Evolutionary conservation across 2,888 invertebrate genomes (phyloP).

Genomic region (Synanthedon myopaeformis): DNA sequence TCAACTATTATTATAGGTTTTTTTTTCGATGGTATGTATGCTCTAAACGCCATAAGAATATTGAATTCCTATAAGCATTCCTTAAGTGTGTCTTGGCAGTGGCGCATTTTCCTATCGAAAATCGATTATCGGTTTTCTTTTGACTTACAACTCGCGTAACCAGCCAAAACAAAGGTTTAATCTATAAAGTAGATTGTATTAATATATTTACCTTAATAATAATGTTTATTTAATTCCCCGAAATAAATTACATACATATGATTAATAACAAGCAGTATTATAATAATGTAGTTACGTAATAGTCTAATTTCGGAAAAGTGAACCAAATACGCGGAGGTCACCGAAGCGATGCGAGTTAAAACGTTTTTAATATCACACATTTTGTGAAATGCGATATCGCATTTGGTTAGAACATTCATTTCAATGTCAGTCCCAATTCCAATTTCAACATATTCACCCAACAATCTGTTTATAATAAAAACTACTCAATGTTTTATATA

Average conservation of each 20-base stretch:
- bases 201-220: constrained; percentile 11
- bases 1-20: no score
- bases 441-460: not conserved
- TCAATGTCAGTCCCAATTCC: not conserved
- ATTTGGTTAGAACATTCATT: constrained; percentile 13
- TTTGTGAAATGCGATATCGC: constrained; percentile 23
- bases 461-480: not conserved
- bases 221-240: no score
- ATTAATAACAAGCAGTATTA: constrained; percentile 16
- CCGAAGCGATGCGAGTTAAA: constrained; percentile 2
- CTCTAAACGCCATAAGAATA: no score
- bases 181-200: constrained; percentile 40
- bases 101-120: no score
- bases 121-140: no score
- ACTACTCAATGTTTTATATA: no score
- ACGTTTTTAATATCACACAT: constrained; percentile 19
- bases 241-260: constrained; percentile 38
- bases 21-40: no score
- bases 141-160: no score
- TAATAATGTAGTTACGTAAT: constrained; percentile 36
- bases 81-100: no score
- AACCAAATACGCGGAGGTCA: constrained; percentile 41
- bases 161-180: no score
- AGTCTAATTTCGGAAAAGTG: constrained; percentile 54
- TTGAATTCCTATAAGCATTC: no score